Percentiles rank a stretch among this genome's conserved stretches.
These are phyloP conservation scores for Parotocinclus haroldoi DNA, from an alignment of 2,797 vertebrate genomes.

Conservation along the genomic window DNA sequence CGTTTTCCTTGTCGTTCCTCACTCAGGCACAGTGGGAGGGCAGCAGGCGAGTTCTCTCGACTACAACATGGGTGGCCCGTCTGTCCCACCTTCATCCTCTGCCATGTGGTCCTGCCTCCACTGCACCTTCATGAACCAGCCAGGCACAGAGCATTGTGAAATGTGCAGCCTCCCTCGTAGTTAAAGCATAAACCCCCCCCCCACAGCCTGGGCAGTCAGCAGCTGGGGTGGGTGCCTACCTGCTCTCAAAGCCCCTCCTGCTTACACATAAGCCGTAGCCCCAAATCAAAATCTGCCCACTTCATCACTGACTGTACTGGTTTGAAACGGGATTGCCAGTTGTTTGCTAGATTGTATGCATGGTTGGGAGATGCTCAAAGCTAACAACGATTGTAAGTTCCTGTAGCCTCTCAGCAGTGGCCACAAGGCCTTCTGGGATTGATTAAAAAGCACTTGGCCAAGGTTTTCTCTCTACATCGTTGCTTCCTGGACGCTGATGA, in stretches of 20 bases:
- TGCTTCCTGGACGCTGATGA: slow-evolving; percentile 51
- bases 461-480: slow-evolving; percentile 35
- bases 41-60: slow-evolving; percentile 84
- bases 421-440: slow-evolving; percentile 41
- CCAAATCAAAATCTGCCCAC: slow-evolving; percentile 27
- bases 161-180: slow-evolving; percentile 96
- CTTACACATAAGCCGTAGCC: too few relatives aligned
- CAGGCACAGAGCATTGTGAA: slow-evolving; percentile 94
- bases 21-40: slow-evolving; percentile 85
- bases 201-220: slow-evolving; percentile 55
- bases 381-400: slow-evolving; percentile 36
- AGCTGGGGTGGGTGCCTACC: slow-evolving; percentile 44
- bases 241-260: slow-evolving; percentile 18
- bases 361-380: slow-evolving; percentile 26
- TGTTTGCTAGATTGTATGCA: slow-evolving; percentile 8
- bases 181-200: slow-evolving; percentile 63
- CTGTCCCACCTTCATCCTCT: slow-evolving; percentile 67
- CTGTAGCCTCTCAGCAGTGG: slow-evolving; percentile 39
- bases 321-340: slow-evolving; percentile 28
- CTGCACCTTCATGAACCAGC: slow-evolving; percentile 99
- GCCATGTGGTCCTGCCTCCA: slow-evolving; percentile 96
- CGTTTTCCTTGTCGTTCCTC: neutral
- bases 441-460: slow-evolving; percentile 56
- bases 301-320: slow-evolving; percentile 51
- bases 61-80: slow-evolving; percentile 80